Evolutionary conservation across 2,113 vertebrate species (phyloP).

Genomic region (Vidua macroura): DNA sequence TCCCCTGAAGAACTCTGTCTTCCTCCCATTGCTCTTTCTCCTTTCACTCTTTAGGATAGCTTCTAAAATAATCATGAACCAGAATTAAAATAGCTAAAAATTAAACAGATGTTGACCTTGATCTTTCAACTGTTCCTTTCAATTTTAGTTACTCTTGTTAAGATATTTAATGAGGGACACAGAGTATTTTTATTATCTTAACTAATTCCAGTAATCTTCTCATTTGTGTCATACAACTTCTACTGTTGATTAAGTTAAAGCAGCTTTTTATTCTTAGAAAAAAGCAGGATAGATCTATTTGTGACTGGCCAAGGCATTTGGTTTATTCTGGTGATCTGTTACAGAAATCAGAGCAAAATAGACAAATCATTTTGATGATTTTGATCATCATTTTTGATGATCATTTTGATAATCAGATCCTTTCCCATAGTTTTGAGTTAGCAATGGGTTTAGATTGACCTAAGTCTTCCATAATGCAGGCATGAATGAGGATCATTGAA

Average conservation of each 20-base stretch:
- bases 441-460: not conserved
- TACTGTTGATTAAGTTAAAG: constrained; percentile 37
- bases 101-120: constrained; percentile 54
- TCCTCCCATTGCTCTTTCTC: not conserved
- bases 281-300: not conserved
- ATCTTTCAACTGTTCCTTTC: constrained; percentile 45
- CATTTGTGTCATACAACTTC: not conserved
- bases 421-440: not conserved
- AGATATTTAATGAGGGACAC: not conserved
- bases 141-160: constrained; percentile 33
- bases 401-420: not conserved
- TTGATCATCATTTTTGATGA: too few species aligned
- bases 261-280: constrained; percentile 19
- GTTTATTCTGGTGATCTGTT: constrained; percentile 1
- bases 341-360: not conserved
- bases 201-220: constrained; percentile 18
- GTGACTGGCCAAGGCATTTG: not conserved
- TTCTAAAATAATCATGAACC: not conserved
- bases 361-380: not conserved
- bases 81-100: constrained; percentile 49
- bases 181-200: constrained; percentile 46
- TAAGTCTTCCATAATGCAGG: not conserved
- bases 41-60: not conserved
- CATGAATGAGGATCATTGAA: not conserved
- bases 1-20: not conserved